Evolutionary conservation across 2,797 vertebrate species (phyloP), one percentile per base, ranked within the genome.

Genomic region (Apodemus agrarius): DNA sequence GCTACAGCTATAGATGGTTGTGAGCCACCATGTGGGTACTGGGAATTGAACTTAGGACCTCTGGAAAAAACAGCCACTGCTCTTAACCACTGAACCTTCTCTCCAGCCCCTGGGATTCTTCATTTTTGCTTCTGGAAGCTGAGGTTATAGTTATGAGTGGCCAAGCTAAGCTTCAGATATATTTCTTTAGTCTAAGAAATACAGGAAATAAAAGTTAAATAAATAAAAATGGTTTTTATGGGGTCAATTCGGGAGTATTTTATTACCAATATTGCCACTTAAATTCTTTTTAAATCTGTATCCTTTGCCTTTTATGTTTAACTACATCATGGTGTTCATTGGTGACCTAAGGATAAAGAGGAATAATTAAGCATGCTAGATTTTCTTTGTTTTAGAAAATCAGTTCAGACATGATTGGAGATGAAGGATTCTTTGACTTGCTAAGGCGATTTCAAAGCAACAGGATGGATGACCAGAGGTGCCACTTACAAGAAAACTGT

Each of bases 381-480:
- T 87, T 91, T 93, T 96, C 96, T 80, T 95, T 67, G 89, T 78
- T 96, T 89, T 97, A 99, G 99, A 99, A 99, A 96, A 98, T 97
- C 88, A 99, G 98, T 95, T 98, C 98, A 0, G 99, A 99, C 81
- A 97, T 98, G 76, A 87, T 99, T 67, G 99, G 99, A 94, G 99
- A 99, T 0, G 99, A 99, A 97, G 99, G 99, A 22, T 99, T 99
- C 98, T 99, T 99, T 97, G 99, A 99, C 97, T 98, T 99, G 87
- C 98, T 99, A 93, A 99, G 99, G 96, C 99, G 99, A 75, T 99
- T 99, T 98, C 99, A 99, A 98, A 99, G 99, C 98, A 99, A 99
- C 98, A 99, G 99, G 85, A 99, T 99, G 99, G 99, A 99, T 26
- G 99, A 99, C 97, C 99, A 99, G 96, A 99, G 99, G 89, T 99